These are phyloP conservation scores for Arenaria interpres DNA, from an alignment of 2,113 vertebrate genomes.

Conservation along the genomic window DNA sequence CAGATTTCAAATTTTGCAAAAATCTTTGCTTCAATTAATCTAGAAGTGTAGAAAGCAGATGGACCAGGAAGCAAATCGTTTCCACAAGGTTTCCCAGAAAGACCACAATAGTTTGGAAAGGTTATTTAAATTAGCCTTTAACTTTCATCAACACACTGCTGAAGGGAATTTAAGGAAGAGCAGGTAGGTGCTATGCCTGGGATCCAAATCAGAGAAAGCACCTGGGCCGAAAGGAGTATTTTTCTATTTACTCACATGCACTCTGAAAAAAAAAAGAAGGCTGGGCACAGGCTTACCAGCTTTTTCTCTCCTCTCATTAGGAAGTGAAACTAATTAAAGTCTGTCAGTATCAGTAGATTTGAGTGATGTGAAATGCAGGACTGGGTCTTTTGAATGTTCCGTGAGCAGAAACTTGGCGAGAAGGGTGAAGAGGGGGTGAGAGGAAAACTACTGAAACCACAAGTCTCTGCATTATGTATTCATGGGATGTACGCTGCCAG, in stretches of 20 bases:
- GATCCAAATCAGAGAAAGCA: background rate
- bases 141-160: background rate
- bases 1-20: background rate
- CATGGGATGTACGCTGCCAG: constrained; percentile 5
- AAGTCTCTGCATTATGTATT: constrained; percentile 45
- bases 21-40: background rate
- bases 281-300: background rate
- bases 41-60: background rate
- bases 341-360: constrained; percentile 20
- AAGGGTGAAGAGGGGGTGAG: background rate
- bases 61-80: background rate
- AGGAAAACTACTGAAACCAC: constrained; percentile 14
- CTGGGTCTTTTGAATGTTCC: constrained; percentile 36
- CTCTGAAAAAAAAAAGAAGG: background rate
- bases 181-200: background rate
- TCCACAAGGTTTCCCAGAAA: background rate
- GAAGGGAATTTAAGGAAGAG: background rate
- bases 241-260: background rate
- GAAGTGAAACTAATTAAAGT: constrained; percentile 39
- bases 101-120: background rate
- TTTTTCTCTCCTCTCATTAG: constrained; percentile 26
- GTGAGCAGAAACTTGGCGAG: constrained; percentile 28
- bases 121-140: background rate
- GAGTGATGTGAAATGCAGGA: constrained; percentile 36
- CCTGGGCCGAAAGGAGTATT: background rate